Base-by-base conservation (phyloP, 2,113 vertebrate genomes). In the Todiramphus saurophagus region DNA sequence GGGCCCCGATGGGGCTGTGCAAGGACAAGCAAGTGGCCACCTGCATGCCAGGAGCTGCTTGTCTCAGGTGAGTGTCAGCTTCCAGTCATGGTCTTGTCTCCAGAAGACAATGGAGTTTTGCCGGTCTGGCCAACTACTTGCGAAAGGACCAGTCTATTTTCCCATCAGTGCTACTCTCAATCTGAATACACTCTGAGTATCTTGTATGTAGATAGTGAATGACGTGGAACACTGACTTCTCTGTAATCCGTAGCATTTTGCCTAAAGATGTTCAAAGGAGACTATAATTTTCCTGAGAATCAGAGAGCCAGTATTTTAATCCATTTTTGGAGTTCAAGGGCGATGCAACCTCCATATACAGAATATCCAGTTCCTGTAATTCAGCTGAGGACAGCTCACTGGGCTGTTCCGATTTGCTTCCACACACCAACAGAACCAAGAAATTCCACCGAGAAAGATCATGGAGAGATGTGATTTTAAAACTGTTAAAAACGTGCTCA, bases 1-100 rank as follows among this genome's bases (percentile, higher is more conserved):
- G 35, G 56, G 69, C 50, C 28, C 0, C 1, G 7, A 5, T 28
- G 62, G 41, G 7, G 33, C 0, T 35, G 50, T 5, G 27, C 2
- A 17, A 75, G 74, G 5, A 13, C 56, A 33, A 21, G 13, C 48
- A 63, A 37, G 25, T 1, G 56, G 67, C 10, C 13, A 16, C 13
- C 1, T 1, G 24, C 46, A 1, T 4, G 30, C 56, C 66, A 59
- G 51, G 7, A 35, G 33, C 4, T 30, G 59, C 74, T 27, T 24
- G 23, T 23, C 44, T 33, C 39, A 19, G 62, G 48, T 27, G 19
- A 74, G 50, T 44, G 16, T 33, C n/a, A 30, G 51, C 60, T 75
- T 30, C 39, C 24, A 3, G 31, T 28, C 17, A 19, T 0, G 9
- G 16, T 8, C 11, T 14, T 6, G 5, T 35, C 41, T 58, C 69